phyloP scores from a whole-genome alignment of 2,113 vertebrate genomes.

The Lasiurus cinereus region DNA sequence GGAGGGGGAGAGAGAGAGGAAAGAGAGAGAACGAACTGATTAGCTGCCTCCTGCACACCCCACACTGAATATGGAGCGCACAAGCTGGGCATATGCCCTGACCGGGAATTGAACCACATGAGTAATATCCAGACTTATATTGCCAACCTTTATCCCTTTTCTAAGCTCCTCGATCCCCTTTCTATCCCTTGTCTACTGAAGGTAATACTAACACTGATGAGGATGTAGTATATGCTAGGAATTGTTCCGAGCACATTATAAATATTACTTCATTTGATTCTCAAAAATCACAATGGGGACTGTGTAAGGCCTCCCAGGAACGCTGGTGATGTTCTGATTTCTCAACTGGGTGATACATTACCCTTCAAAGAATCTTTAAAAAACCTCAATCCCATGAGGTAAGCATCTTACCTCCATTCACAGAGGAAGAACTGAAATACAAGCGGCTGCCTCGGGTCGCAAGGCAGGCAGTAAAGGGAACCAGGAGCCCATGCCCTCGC shows the following conservation, averaged over 20 bases:
- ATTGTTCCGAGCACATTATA: conserved; percentile 13
- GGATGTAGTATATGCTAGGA: neutral
- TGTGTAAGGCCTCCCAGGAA: neutral
- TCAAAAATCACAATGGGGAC: conserved; percentile 33
- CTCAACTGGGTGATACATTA: neutral
- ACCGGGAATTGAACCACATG: neutral
- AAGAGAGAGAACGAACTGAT: too few relatives aligned
- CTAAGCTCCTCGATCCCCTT: neutral
- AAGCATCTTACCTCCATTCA: conserved; percentile 11
- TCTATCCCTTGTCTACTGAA: neutral
- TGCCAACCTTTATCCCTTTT: neutral
- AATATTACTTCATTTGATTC: neutral
- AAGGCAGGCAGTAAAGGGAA: neutral
- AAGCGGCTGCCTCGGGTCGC: neutral
- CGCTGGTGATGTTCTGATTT: neutral
- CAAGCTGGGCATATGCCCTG: too few relatives aligned
- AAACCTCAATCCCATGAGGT: neutral
- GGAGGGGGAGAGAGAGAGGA: too few relatives aligned
- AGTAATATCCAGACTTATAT: neutral
- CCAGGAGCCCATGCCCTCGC: neutral
- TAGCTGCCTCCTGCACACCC: too few relatives aligned
- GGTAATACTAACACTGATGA: conserved; percentile 3
- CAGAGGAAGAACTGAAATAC: neutral
- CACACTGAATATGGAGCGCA: too few relatives aligned
- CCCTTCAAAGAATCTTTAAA: neutral